Conservation (phyloP, 2,797 vertebrate genomes). For the Otus scops region DNA sequence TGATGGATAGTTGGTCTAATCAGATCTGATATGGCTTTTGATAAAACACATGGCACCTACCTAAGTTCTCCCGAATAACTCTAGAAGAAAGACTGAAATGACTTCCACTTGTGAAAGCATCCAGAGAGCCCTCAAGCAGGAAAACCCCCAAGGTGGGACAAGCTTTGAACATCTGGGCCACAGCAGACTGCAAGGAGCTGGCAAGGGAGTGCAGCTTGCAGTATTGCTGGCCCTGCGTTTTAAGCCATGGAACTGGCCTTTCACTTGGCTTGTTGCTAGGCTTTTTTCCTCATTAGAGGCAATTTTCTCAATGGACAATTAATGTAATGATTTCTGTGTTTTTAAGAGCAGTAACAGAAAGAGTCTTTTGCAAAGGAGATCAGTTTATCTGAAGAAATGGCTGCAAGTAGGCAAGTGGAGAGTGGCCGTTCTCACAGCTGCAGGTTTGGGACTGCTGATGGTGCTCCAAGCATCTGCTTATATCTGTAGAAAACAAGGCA, state of each 20-base stretch:
- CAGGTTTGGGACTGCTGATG: fast-evolving
- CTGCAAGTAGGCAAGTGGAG: background rate
- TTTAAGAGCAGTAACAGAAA: background rate
- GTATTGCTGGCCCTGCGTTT: background rate
- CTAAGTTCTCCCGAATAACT: background rate
- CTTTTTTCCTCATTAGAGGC: background rate
- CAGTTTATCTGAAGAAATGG: background rate
- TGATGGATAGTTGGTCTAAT: background rate
- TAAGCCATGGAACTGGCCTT: background rate
- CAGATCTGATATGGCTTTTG: background rate
- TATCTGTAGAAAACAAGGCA: background rate
- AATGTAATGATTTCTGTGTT: background rate
- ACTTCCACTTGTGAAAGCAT: background rate
- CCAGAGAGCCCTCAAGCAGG: background rate
- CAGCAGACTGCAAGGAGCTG: background rate
- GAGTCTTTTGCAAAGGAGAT: background rate
- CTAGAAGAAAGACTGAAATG: background rate
- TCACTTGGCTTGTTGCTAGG: background rate
- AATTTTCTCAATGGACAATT: background rate
- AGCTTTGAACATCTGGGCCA: background rate
- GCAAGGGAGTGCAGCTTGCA: background rate
- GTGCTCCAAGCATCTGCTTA: background rate
- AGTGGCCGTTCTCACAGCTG: background rate
- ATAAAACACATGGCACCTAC: background rate
- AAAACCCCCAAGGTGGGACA: background rate